These are phyloP conservation scores for Corythucha ciliata DNA, from an alignment of 2,888 invertebrate genomes.

Conservation along the genomic window DNA sequence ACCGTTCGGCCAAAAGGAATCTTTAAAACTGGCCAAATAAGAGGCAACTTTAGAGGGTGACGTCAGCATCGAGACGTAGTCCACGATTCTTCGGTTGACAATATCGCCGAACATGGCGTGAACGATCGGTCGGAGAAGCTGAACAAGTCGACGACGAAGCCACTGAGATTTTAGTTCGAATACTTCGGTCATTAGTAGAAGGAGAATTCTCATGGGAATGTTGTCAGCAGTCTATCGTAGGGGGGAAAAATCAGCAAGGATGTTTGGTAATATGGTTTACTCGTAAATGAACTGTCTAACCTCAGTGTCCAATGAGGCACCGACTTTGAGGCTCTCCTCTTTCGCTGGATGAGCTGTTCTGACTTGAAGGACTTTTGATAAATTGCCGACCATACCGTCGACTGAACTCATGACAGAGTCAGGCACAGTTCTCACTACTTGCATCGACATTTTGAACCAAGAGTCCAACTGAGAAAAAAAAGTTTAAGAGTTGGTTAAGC, in stretches of 20 bases:
- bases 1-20: slow-evolving; percentile 54
- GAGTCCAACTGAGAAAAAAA: slow-evolving; percentile 50
- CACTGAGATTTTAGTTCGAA: slow-evolving; percentile 78
- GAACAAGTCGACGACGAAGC: slow-evolving; percentile 65
- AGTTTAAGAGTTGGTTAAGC: not conserved
- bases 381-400: slow-evolving; percentile 64
- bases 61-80: slow-evolving; percentile 75
- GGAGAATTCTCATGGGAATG: slow-evolving; percentile 69
- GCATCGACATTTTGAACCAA: slow-evolving; percentile 63
- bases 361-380: slow-evolving; percentile 64
- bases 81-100: slow-evolving; percentile 76
- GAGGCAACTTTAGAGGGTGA: slow-evolving; percentile 81
- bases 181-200: slow-evolving; percentile 73
- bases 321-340: slow-evolving; percentile 46
- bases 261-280: too few relatives aligned
- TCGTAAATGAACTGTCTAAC: slow-evolving; percentile 39
- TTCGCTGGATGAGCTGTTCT: slow-evolving; percentile 40
- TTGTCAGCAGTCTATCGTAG: slow-evolving; percentile 60
- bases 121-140: slow-evolving; percentile 64
- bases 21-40: slow-evolving; percentile 71
- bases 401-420: slow-evolving; percentile 71
- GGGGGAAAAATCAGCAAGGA: too few relatives aligned
- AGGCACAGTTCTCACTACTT: slow-evolving; percentile 75
- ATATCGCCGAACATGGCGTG: slow-evolving; percentile 73
- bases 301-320: slow-evolving; percentile 49